phyloP scores from a whole-genome alignment of 2,113 vertebrate species.

The Tetrax tetrax region DNA sequence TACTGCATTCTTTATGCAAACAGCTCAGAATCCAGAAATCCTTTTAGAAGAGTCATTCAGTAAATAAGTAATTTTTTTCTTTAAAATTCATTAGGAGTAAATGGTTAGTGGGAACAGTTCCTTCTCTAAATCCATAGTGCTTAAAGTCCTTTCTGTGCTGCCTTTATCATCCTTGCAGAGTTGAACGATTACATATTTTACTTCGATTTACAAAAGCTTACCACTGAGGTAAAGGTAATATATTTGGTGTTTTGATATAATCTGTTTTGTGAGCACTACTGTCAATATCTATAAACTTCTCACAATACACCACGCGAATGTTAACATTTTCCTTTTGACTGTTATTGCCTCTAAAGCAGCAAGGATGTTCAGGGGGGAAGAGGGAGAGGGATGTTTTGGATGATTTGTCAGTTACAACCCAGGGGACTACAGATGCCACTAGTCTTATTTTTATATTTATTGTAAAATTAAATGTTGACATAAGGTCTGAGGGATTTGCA shows the following conservation, averaged over 20 bases:
- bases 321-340: slow-evolving; percentile 67
- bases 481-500: slow-evolving; percentile 60
- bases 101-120: slow-evolving; percentile 12
- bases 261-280: slow-evolving; percentile 59
- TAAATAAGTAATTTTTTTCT: not conserved
- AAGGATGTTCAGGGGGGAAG: not conserved
- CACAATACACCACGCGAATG: slow-evolving; percentile 61
- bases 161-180: slow-evolving; percentile 52
- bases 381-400: slow-evolving; percentile 11
- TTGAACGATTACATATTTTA: slow-evolving; percentile 62
- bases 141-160: slow-evolving; percentile 33
- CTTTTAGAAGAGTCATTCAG: not conserved
- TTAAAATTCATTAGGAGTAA: slow-evolving; percentile 40
- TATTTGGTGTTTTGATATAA: slow-evolving; percentile 55
- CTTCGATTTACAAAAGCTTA: slow-evolving; percentile 68
- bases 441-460: slow-evolving; percentile 66
- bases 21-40: not conserved
- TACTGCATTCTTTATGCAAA: not conserved
- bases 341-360: slow-evolving; percentile 58
- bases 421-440: slow-evolving; percentile 43
- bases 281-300: slow-evolving; percentile 72
- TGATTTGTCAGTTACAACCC: slow-evolving; percentile 32
- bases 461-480: slow-evolving; percentile 68
- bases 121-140: slow-evolving; percentile 2
- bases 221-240: slow-evolving; percentile 47